A percentile compares a stretch with the other conserved stretches of the same genome.
Evolutionary conservation across 1,140 invertebrate species (phyloP).

Genomic region (Trinorchestia longiramus): DNA sequence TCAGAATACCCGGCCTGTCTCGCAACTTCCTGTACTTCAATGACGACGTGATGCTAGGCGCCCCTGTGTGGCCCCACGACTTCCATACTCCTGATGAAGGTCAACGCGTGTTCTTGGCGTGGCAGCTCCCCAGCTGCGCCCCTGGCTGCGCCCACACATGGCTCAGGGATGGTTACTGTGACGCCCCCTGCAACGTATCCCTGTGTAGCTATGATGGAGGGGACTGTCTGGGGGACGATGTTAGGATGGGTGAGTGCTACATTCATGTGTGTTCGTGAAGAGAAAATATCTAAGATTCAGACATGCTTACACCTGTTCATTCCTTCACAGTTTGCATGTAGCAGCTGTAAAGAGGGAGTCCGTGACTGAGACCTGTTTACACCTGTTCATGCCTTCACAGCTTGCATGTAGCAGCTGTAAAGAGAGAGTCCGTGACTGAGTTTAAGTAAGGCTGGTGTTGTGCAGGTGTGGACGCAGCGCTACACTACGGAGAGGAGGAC

Average conservation of each 20-base stretch:
- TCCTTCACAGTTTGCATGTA: no score
- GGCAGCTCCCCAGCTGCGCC: conserved; percentile 83
- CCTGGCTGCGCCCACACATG: conserved; percentile 82
- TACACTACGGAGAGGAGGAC: not conserved
- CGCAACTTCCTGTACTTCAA: conserved; percentile 88
- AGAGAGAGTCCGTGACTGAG: not conserved
- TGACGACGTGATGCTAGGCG: conserved; percentile 86
- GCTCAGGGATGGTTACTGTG: conserved; percentile 85
- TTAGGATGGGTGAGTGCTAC: conserved; percentile 11
- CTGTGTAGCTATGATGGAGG: conserved; percentile 85
- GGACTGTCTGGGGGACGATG: conserved; percentile 69
- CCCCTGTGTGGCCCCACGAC: conserved; percentile 82
- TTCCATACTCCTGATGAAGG: conserved; percentile 51
- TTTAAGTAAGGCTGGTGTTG: not conserved
- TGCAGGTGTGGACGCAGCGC: not conserved
- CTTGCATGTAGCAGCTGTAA: not conserved
- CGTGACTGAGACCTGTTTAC: no score
- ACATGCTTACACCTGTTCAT: no score
- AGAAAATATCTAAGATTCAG: no score
- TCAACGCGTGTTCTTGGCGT: conserved; percentile 79
- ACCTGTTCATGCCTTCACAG: not conserved
- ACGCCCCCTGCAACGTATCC: conserved; percentile 81
- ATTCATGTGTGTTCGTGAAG: no score
- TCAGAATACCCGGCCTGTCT: conserved; percentile 80
- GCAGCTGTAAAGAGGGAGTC: no score